Base-by-base conservation (phyloP, 2,797 vertebrate species). In the Basileuterus tristriatus region DNA sequence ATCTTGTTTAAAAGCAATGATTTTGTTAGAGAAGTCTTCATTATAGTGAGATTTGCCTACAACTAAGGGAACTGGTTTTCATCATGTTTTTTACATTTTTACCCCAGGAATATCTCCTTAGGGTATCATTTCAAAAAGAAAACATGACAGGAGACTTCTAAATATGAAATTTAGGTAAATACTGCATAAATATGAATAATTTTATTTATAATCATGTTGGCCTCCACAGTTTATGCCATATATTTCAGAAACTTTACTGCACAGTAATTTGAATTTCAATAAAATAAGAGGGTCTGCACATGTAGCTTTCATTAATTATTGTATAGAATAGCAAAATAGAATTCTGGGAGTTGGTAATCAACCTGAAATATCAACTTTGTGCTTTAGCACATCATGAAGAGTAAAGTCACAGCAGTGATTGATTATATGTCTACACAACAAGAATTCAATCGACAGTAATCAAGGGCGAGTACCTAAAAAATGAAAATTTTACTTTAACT, bases 31-130 rank as follows among this genome's bases (percentile, higher is more conserved):
- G 26, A 65, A 89, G 8, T 41, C 44, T 82, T 90, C 55, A 71
- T 93, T 88, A 50, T 72, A 68, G 81, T 81, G 65, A 91, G 34
- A 86, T 90, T 88, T 94, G 65, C 69, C 83, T 92, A 30, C 24
- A 81, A 84, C 15, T 43, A 87, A 84, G 41, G 32, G 32, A 47
- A 65, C 12, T 30, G 24, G 5, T 5, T 78, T 93, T 83, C 69
- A 53, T 81, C 75, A 81, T 21, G 4, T 60, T 50, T n/a, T 64
- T 50, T 30, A 15, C 39, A 69, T 81, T 90, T 88, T 83, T 88
- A 83, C 27, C 36, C 15, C 17, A 89, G 32, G 53, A 88, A 68
- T 70, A 55, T 41, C 29, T 88, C 64, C 64, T 93, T 27, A 46
- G 69, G 72, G 41, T 63, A 71, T 70, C 3, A 67, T 74, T 91